Evolutionary conservation across 1,140 invertebrate species (phyloP), one percentile per base, ranked within the genome.

Genomic region (Harlomillsia oculata): DNA sequence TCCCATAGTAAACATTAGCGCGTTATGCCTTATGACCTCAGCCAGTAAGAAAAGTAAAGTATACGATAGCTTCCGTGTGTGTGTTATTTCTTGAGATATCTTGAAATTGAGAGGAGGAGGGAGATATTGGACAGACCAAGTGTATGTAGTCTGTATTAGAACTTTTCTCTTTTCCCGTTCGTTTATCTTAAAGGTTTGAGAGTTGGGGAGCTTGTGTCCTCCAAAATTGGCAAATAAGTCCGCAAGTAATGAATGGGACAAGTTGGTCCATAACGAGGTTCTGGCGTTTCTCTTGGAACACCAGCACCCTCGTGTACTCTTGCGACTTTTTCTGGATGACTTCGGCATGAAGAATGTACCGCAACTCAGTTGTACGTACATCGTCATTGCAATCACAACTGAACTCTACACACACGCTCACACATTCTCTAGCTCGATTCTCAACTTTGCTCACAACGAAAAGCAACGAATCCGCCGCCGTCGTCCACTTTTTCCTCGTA

Each of bases 181-280:
- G n/a, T n/a, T n/a, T n/a, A n/a, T n/a, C n/a, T n/a, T n/a, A 30
- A 48, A 51, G 32, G 39, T 37, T 36, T 36, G 37, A 28, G 14
- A 41, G 39, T 36, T 52, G 29, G 29, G n/a, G 23, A 45, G 43
- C 29, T 32, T 41, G 30, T 55, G 43, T 46, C 53, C 37, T 39
- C 32, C 30, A 48, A 41, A 53, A 53, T 53, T 53, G 52, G 39
- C 28, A 55, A 55, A 46, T 46, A 55, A 36, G 29, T 45, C 53
- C 34, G 41, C 43, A 39, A 39, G 46, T 56, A 61, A 61, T 56
- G 59, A 61, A 61, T 61, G 59, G 59, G 59, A 61, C 59, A 52
- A 61, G 53, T 61, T 61, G 53, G 54, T 18, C 49, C 49, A 61
- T 61, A 51, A 56, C 49, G 16, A 29, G 16, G 18, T 21, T n/a